A percentile compares a stretch with the other conserved stretches of the same genome.
Conservation (phyloP, 1,140 invertebrate species). For the Leptoteleia sp. region DNA sequence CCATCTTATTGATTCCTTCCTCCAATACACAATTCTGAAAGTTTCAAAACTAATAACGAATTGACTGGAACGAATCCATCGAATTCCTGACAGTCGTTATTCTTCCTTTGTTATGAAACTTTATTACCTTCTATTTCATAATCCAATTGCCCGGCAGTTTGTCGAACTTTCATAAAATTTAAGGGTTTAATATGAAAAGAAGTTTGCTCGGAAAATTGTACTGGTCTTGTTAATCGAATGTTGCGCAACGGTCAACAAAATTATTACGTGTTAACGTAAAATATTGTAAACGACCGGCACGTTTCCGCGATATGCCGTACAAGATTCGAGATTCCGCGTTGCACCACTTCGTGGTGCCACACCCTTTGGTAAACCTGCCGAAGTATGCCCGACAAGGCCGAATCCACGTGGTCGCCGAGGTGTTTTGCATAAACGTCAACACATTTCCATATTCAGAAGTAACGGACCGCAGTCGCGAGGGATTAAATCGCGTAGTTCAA, state of each 20-base stretch:
- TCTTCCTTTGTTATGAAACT: no score
- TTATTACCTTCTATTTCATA: no score
- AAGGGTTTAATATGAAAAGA: no score
- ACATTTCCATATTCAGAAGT: slow-evolving; percentile 50
- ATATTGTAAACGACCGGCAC: background rate
- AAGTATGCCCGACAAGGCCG: slow-evolving; percentile 34
- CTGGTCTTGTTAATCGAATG: no score
- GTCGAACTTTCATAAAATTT: no score
- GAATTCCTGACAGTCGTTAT: no score
- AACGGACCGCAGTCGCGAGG: slow-evolving; percentile 28
- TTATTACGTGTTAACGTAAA: background rate
- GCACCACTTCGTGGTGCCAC: slow-evolving; percentile 22
- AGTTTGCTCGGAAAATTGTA: no score
- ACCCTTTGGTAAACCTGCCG: slow-evolving; percentile 22
- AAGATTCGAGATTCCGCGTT: slow-evolving; percentile 12
- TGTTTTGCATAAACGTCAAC: slow-evolving; percentile 35
- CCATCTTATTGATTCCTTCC: no score
- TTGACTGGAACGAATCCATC: no score
- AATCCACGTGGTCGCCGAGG: slow-evolving; percentile 37
- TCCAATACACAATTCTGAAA: no score
- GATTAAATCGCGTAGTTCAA: slow-evolving; percentile 11
- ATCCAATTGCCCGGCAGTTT: no score
- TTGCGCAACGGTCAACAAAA: background rate
- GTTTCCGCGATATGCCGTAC: slow-evolving; percentile 13
- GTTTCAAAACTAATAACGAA: no score